phyloP scores from a whole-genome alignment of 2,113 vertebrate genomes.

The Pseudorhombus dupliciocellatus region DNA sequence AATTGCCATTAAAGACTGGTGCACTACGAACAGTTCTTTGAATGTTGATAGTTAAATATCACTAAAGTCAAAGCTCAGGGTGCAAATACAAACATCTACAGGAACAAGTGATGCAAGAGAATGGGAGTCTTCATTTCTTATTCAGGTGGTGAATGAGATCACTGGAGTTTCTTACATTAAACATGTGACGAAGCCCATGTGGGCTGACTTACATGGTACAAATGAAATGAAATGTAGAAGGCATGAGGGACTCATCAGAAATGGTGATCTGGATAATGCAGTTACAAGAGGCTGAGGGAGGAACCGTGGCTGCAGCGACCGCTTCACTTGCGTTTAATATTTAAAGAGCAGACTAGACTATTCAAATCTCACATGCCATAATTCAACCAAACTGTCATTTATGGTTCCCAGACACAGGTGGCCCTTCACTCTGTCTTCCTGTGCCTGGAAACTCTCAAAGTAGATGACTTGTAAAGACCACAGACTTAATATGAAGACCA shows the following conservation, averaged over 20 bases:
- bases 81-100: background rate
- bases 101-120: too few relatives aligned
- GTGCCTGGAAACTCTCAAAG: background rate
- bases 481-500: too few relatives aligned
- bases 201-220: background rate
- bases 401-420: background rate
- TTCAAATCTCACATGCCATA: constrained; percentile 28
- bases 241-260: constrained; percentile 1
- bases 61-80: background rate
- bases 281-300: constrained; percentile 5
- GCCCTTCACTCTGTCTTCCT: background rate
- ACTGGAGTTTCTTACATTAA: background rate
- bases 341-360: constrained; percentile 11
- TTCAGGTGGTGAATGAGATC: constrained; percentile 1
- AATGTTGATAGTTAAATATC: too few relatives aligned
- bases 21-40: too few relatives aligned
- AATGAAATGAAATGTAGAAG: background rate
- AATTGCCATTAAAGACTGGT: too few relatives aligned
- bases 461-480: too few relatives aligned
- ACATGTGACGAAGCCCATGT: background rate
- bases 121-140: background rate
- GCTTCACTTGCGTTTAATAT: constrained; percentile 32
- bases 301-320: background rate
- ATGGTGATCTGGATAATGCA: constrained; percentile 8
- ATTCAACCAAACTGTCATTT: constrained; percentile 25